Evolutionary conservation across 1,140 invertebrate genomes (phyloP).

Genomic region (Drosophila seguyi): DNA sequence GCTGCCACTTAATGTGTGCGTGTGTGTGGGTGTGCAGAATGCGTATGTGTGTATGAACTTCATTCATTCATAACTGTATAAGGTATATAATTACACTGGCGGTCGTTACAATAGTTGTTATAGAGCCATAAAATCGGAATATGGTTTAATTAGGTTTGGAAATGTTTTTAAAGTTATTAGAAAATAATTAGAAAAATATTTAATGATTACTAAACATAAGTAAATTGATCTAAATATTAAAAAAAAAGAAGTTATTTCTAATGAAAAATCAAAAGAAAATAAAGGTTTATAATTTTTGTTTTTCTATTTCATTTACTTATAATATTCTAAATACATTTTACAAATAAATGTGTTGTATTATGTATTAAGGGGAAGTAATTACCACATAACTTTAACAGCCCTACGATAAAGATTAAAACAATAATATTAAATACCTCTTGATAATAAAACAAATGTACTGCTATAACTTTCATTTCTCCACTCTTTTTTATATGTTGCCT

Average conservation of each 20-base stretch:
- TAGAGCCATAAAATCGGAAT: neutral
- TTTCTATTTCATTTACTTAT: neutral
- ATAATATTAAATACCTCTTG: neutral
- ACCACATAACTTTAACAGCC: neutral
- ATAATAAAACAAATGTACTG: constrained; percentile 8
- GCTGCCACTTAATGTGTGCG: neutral
- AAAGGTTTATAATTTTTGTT: too few relatives aligned
- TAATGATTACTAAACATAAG: too few relatives aligned
- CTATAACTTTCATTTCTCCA: constrained; percentile 3
- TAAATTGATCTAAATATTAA: too few relatives aligned
- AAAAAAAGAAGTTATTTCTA: neutral
- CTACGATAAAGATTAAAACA: neutral
- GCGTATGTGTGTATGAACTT: constrained; percentile 26
- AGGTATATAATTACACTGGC: constrained; percentile 46
- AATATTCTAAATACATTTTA: neutral
- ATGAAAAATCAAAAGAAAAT: too few relatives aligned
- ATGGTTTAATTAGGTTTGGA: neutral
- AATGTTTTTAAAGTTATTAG: neutral
- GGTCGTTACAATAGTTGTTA: constrained; percentile 5
- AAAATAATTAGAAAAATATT: neutral
- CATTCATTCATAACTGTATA: constrained; percentile 71
- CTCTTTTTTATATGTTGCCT: neutral
- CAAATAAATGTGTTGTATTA: neutral
- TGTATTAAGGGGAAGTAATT: neutral
- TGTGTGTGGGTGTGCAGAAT: constrained; percentile 3